A percentile compares a stretch with the other conserved stretches of the same genome.
phyloP scores from a whole-genome alignment of 2,888 invertebrate species.

The Nemoura dubitans region DNA sequence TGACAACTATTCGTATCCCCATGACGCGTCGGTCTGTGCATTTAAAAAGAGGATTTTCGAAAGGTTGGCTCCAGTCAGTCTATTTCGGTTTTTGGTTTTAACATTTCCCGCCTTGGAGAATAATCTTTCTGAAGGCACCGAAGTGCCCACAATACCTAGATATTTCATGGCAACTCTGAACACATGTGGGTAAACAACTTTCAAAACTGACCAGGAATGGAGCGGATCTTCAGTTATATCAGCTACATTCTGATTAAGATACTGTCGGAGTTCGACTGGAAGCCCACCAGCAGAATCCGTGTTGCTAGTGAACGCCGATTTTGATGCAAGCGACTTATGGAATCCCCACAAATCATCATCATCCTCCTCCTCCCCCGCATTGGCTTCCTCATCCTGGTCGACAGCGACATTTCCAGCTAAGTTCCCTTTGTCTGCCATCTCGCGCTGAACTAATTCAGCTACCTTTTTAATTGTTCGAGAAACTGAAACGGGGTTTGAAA shows the following conservation, averaged over 20 bases:
- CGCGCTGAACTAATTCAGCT: not conserved
- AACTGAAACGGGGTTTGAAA: conserved; percentile 47
- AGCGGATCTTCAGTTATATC: conserved; percentile 50
- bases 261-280: not conserved
- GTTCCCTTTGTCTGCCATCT: not conserved
- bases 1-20: not conserved
- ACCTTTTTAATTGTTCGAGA: conserved; percentile 34
- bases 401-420: no score
- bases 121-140: conserved; percentile 56
- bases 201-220: conserved; percentile 55
- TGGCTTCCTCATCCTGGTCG: no score
- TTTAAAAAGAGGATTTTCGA: conserved; percentile 50
- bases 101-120: conserved; percentile 56
- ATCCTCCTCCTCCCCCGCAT: not conserved
- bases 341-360: conserved; percentile 24
- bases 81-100: conserved; percentile 55
- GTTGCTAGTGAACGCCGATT: not conserved
- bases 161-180: conserved; percentile 55
- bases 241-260: conserved; percentile 49
- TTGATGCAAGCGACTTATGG: not conserved
- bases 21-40: not conserved
- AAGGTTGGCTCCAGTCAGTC: conserved; percentile 52
- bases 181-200: conserved; percentile 54
- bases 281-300: not conserved
- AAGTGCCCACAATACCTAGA: conserved; percentile 55